Conservation (phyloP, 2,888 invertebrate genomes). For the Herminia tarsipennalis region DNA sequence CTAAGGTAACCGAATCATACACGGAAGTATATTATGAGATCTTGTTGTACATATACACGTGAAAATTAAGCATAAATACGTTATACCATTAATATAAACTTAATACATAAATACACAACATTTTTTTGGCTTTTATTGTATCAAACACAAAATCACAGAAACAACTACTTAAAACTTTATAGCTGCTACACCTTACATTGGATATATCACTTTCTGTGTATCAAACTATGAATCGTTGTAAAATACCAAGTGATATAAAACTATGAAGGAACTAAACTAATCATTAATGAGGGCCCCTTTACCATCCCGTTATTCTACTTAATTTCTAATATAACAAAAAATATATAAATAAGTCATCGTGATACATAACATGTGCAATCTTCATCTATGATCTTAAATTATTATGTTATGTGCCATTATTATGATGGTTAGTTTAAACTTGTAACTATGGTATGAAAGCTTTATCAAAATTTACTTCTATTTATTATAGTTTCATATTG, state of each 20-base stretch:
- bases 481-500: constrained; percentile 41
- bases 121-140: constrained; percentile 76
- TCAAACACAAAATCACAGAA: constrained; percentile 80
- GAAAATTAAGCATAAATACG: constrained; percentile 51
- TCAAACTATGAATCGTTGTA: constrained; percentile 33
- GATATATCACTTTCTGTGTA: constrained; percentile 42
- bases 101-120: constrained; percentile 67
- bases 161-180: constrained; percentile 48
- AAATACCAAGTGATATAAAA: constrained; percentile 37
- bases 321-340: constrained; percentile 79
- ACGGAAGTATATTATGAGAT: constrained; percentile 79
- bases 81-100: constrained; percentile 59
- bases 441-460: constrained; percentile 58
- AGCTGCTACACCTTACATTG: constrained; percentile 50
- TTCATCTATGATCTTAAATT: constrained; percentile 67
- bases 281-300: constrained; percentile 61
- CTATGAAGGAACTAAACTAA: constrained; percentile 42
- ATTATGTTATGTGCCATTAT: constrained; percentile 64
- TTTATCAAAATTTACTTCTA: constrained; percentile 49
- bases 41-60: constrained; percentile 59
- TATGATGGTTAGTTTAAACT: constrained; percentile 59
- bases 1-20: constrained; percentile 81
- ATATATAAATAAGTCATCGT: constrained; percentile 81
- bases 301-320: constrained; percentile 64
- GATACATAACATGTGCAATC: constrained; percentile 83